Conservation (phyloP, 2,888 invertebrate genomes). For the Sycophila texana region DNA sequence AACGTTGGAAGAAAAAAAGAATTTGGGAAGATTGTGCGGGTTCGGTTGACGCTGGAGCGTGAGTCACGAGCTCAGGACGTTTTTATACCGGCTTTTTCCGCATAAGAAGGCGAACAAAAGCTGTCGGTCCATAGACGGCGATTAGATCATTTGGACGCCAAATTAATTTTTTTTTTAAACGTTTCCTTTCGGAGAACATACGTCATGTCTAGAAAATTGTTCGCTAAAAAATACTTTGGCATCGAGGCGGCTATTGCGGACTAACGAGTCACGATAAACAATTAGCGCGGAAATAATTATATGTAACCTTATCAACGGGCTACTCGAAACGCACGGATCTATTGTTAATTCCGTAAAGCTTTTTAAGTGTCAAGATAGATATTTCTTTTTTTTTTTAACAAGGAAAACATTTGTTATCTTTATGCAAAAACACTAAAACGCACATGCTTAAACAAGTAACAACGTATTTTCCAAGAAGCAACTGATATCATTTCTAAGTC, state of each 20-base stretch:
- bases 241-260: background rate
- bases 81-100: conserved; percentile 11
- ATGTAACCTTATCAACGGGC: background rate
- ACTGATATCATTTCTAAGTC: too few species aligned
- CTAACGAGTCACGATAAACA: background rate
- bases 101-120: background rate
- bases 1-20: background rate
- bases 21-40: background rate
- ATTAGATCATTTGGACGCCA: background rate
- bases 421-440: too few species aligned
- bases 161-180: background rate
- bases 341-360: background rate
- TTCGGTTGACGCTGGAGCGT: background rate
- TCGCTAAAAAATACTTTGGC: background rate
- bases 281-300: background rate
- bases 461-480: too few species aligned
- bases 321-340: background rate
- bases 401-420: too few species aligned
- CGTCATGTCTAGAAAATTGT: background rate
- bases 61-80: background rate
- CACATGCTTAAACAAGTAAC: too few species aligned
- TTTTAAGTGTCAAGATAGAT: background rate
- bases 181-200: conserved; percentile 12
- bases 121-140: background rate
- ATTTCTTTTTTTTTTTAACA: too few species aligned